These are phyloP conservation scores for Etheostoma perlongum DNA, from an alignment of 2,797 vertebrate genomes.

Conservation along the genomic window DNA sequence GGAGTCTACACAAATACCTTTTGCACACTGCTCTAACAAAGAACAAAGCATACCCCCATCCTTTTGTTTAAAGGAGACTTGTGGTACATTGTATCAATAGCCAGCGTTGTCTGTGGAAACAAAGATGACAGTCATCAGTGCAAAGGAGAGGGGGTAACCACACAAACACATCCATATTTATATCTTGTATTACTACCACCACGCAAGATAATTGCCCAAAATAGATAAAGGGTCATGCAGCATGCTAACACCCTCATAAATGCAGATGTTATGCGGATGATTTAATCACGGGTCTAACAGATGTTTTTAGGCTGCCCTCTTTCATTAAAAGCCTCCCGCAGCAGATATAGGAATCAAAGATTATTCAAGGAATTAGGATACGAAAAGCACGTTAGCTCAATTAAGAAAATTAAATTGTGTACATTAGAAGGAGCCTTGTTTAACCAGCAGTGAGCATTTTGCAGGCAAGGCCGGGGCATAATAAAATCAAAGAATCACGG, in stretches of 20 bases:
- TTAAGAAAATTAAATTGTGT: conserved; percentile 99
- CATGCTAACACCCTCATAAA: conserved; percentile 85
- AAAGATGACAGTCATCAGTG: conserved; percentile 69
- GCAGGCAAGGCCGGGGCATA: conserved; percentile 87
- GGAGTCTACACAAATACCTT: conserved; percentile 65
- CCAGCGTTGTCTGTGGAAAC: conserved; percentile 61
- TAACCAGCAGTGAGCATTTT: conserved; percentile 88
- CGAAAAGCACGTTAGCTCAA: conserved; percentile 95
- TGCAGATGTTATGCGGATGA: conserved; percentile 90
- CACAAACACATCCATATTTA: conserved; percentile 78
- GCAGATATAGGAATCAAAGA: conserved; percentile 90
- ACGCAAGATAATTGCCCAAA: conserved; percentile 80
- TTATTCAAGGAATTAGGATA: conserved; percentile 95
- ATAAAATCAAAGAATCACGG: conserved; percentile 97
- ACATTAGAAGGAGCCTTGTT: conserved; percentile 91
- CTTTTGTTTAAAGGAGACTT: conserved; percentile 71
- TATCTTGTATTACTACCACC: conserved; percentile 72
- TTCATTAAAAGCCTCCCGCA: conserved; percentile 91
- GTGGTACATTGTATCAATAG: conserved; percentile 64
- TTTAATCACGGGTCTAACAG: conserved; percentile 86
- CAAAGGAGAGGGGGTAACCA: conserved; percentile 47
- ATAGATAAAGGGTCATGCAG: conserved; percentile 75
- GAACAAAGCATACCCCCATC: conserved; percentile 58
- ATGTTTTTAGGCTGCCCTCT: conserved; percentile 88
- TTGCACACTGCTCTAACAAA: conserved; percentile 60